These are phyloP conservation scores for Proterorhinus semilunaris DNA, from an alignment of 2,113 vertebrate species.

Conservation along the genomic window DNA sequence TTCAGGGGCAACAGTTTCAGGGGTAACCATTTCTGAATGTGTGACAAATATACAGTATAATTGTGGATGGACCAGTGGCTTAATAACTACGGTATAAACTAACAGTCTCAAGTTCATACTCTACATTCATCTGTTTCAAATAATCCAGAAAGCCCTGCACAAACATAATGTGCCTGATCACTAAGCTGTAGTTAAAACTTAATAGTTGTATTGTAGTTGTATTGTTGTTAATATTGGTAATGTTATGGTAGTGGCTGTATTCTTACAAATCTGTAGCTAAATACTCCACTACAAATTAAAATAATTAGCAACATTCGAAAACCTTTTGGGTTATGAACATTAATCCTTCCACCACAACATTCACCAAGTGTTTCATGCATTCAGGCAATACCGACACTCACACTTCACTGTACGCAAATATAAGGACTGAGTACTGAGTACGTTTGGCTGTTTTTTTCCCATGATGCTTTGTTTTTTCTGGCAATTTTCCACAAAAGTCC, in stretches of 20 bases:
- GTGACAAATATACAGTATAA: constrained; percentile 72
- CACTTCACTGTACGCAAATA: not conserved
- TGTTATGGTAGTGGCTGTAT: not conserved
- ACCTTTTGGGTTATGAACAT: not conserved
- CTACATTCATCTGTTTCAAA: constrained; percentile 3
- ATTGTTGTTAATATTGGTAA: constrained; percentile 2
- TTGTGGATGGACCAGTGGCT: constrained; percentile 67
- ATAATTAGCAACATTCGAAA: too few species aligned
- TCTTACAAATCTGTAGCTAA: not conserved
- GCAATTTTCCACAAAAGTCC: constrained; percentile 27
- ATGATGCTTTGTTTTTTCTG: not conserved
- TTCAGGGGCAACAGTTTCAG: constrained; percentile 63
- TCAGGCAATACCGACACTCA: not conserved
- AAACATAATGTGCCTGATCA: constrained; percentile 7
- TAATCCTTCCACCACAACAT: constrained; percentile 5
- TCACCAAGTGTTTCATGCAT: constrained; percentile 15
- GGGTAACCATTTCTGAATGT: constrained; percentile 77
- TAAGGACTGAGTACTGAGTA: not conserved
- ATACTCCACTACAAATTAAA: not conserved
- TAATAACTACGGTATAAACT: constrained; percentile 41
- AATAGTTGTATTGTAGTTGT: too few species aligned
- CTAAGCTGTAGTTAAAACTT: constrained; percentile 10
- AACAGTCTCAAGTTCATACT: not conserved
- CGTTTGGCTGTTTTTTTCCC: not conserved
- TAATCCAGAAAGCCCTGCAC: not conserved